phyloP scores from a whole-genome alignment of 2,797 vertebrate genomes.

The Takifugu rubripes region DNA sequence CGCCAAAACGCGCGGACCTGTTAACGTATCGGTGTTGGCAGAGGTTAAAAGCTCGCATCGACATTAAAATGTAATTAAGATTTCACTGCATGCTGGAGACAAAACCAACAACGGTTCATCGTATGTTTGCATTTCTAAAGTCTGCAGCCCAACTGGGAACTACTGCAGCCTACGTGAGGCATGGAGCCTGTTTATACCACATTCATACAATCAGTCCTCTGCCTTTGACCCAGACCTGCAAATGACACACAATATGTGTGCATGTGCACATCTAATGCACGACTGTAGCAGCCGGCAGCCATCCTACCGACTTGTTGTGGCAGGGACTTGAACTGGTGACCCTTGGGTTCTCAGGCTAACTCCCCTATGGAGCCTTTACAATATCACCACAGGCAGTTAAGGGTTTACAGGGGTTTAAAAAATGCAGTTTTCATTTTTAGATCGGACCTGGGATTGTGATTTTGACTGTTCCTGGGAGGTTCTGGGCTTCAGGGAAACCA shows the following conservation, averaged over 20 bases:
- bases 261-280: too few species aligned
- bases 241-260: too few species aligned
- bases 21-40: constrained; percentile 60
- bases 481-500: constrained; percentile 37
- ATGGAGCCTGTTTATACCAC: too few species aligned
- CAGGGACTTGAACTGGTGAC: too few species aligned
- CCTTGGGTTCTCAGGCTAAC: too few species aligned
- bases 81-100: constrained; percentile 16
- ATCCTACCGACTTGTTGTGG: too few species aligned
- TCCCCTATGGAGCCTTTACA: neutral
- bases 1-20: constrained; percentile 41
- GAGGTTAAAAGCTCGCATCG: constrained; percentile 54
- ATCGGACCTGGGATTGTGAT: constrained; percentile 43
- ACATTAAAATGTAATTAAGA: constrained; percentile 59
- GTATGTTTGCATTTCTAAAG: too few species aligned
- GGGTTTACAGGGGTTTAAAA: constrained; percentile 13
- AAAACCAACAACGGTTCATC: neutral
- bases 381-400: neutral
- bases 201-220: too few species aligned
- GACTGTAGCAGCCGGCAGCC: too few species aligned
- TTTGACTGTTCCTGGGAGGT: constrained; percentile 35
- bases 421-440: constrained; percentile 56
- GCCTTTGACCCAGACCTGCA: too few species aligned
- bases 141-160: too few species aligned
- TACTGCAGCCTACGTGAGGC: neutral